Evolutionary conservation across 2,888 invertebrate species (phyloP).

Genomic region (Epirrhoe tristata): DNA sequence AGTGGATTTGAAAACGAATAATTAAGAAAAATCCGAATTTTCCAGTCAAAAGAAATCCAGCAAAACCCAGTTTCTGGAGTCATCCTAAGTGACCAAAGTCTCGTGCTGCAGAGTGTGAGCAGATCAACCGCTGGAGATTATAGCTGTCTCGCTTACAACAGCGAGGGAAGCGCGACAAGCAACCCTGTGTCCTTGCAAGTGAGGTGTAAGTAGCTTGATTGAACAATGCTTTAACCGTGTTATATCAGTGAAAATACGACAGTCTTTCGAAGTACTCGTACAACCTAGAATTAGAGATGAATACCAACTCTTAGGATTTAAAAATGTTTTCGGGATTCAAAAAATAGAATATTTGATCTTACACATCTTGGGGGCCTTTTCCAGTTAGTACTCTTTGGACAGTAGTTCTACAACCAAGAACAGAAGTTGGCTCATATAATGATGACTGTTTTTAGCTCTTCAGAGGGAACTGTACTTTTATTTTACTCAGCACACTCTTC

Average conservation of each 20-base stretch:
- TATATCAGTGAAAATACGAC: too few relatives aligned
- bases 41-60: constrained; percentile 90
- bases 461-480: not conserved
- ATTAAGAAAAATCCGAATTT: not conserved
- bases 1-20: too few relatives aligned
- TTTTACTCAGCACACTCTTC: not conserved
- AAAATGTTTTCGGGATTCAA: too few relatives aligned
- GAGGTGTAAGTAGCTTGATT: constrained; percentile 90
- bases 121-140: constrained; percentile 92
- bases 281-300: too few relatives aligned
- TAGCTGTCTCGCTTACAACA: constrained; percentile 94
- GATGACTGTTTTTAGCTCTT: not conserved
- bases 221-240: not conserved
- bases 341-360: too few relatives aligned
- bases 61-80: constrained; percentile 93
- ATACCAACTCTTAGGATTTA: too few relatives aligned
- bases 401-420: not conserved
- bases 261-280: too few relatives aligned
- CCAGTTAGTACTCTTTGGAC: too few relatives aligned
- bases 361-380: too few relatives aligned
- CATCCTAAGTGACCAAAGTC: constrained; percentile 94
- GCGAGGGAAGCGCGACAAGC: constrained; percentile 95
- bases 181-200: constrained; percentile 94
- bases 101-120: constrained; percentile 94
- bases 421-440: not conserved